Evolutionary conservation across 2,888 invertebrate genomes (phyloP).

Genomic region (Conchocele bisecta): DNA sequence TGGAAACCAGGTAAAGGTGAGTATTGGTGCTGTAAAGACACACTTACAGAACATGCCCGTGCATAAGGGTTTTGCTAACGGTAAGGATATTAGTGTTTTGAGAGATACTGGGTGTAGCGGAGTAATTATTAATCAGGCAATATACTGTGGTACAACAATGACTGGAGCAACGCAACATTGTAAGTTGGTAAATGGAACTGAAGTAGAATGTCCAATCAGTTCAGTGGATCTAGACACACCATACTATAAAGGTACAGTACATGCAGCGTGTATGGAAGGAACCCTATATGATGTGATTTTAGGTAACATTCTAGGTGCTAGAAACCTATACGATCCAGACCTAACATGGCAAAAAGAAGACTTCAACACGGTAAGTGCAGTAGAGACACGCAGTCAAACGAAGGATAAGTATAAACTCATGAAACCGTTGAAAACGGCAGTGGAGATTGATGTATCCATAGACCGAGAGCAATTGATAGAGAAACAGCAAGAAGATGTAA

Average conservation of each 20-base stretch:
- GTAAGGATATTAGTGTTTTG: background rate
- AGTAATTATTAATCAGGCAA: background rate
- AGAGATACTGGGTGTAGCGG: constrained; percentile 2
- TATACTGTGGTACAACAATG: background rate
- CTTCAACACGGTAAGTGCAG: no score
- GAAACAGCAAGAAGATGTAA: no score
- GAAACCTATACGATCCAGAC: no score
- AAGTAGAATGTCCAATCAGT: background rate
- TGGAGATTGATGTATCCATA: no score
- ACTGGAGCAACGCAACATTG: background rate
- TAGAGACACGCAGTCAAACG: no score
- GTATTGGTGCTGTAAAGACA: no score
- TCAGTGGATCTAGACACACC: background rate
- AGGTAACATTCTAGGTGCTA: background rate
- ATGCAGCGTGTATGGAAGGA: background rate
- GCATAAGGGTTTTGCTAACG: background rate
- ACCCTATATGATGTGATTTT: background rate
- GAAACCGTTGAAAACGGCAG: no score
- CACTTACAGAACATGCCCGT: constrained; percentile 2
- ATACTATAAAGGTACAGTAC: background rate
- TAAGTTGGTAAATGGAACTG: background rate
- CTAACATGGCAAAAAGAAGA: no score
- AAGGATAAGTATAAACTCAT: no score
- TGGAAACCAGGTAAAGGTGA: no score
- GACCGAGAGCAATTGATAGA: no score